These are phyloP conservation scores for Hydrochoerus hydrochaeris DNA, from an alignment of 2,113 vertebrate genomes.

Conservation along the genomic window DNA sequence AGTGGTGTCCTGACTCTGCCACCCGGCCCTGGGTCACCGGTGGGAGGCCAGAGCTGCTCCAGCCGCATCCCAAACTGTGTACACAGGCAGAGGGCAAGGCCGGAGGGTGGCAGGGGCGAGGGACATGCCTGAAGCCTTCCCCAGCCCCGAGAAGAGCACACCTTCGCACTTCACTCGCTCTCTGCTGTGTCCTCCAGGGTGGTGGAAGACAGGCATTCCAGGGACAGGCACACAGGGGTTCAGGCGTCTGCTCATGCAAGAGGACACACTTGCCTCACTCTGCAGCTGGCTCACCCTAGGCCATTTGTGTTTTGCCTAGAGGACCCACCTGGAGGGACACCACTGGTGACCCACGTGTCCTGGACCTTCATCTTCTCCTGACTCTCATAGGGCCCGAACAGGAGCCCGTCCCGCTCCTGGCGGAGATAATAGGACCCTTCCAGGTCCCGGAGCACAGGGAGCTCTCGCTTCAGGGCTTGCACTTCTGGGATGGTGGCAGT, in stretches of 20 bases:
- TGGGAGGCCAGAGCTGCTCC: background rate
- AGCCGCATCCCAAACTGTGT: background rate
- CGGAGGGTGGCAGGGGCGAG: background rate
- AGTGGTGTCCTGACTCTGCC: background rate
- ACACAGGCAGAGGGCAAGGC: background rate
- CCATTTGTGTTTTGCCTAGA: background rate
- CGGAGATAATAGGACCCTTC: slow-evolving; percentile 96
- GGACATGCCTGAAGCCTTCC: background rate
- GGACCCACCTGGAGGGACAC: slow-evolving; percentile 94
- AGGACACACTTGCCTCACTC: background rate
- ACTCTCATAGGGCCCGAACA: slow-evolving; percentile 96
- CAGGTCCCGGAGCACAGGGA: slow-evolving; percentile 95
- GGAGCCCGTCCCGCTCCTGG: slow-evolving; percentile 95
- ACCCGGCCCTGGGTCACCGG: background rate
- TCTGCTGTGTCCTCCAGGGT: background rate
- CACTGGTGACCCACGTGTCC: slow-evolving; percentile 94
- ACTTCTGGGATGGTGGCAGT: slow-evolving; percentile 96
- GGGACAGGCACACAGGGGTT: background rate
- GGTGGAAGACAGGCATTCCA: background rate
- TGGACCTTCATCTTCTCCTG: slow-evolving; percentile 97
- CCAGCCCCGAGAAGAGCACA: background rate
- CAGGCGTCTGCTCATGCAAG: background rate
- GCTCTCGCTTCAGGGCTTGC: slow-evolving; percentile 93
- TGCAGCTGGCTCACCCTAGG: background rate
- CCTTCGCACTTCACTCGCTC: background rate